These are phyloP conservation scores for Polydrusus tereticollis DNA, from an alignment of 2,888 invertebrate species.

Conservation along the genomic window DNA sequence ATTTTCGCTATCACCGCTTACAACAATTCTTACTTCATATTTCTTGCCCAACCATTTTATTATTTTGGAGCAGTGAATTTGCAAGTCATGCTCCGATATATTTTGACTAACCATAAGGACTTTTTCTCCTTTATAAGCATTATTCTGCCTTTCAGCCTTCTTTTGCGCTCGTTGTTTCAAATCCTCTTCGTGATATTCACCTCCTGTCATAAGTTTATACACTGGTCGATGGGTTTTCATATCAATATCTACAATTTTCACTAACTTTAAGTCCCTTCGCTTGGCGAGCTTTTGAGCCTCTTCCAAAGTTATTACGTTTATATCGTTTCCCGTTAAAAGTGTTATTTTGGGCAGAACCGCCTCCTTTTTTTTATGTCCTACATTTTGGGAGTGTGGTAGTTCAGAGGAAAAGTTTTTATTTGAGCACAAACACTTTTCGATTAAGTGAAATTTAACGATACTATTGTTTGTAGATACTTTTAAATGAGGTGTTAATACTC, in stretches of 20 bases:
- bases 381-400: background rate
- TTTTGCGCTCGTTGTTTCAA: slow-evolving; percentile 70
- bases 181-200: slow-evolving; percentile 76
- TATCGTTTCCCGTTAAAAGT: slow-evolving; percentile 71
- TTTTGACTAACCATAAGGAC: slow-evolving; percentile 73
- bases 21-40: slow-evolving; percentile 74
- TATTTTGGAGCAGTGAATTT: slow-evolving; percentile 75
- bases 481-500: too few species aligned
- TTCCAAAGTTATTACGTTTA: slow-evolving; percentile 74
- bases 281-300: slow-evolving; percentile 79
- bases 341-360: slow-evolving; percentile 74
- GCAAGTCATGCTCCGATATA: slow-evolving; percentile 77
- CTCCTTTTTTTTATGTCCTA: slow-evolving; percentile 59
- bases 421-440: too few species aligned
- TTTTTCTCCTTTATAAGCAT: slow-evolving; percentile 74
- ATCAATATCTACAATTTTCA: slow-evolving; percentile 78
- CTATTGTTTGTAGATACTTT: too few species aligned
- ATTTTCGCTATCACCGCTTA: slow-evolving; percentile 68
- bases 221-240: slow-evolving; percentile 77
- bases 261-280: slow-evolving; percentile 77
- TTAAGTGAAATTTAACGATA: too few species aligned
- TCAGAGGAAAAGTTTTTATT: background rate
- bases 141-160: slow-evolving; percentile 65
- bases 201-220: slow-evolving; percentile 77
- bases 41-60: slow-evolving; percentile 76